Evolutionary conservation across 2,797 vertebrate species (phyloP).

Genomic region (Ptychobarbus kaznakovi): DNA sequence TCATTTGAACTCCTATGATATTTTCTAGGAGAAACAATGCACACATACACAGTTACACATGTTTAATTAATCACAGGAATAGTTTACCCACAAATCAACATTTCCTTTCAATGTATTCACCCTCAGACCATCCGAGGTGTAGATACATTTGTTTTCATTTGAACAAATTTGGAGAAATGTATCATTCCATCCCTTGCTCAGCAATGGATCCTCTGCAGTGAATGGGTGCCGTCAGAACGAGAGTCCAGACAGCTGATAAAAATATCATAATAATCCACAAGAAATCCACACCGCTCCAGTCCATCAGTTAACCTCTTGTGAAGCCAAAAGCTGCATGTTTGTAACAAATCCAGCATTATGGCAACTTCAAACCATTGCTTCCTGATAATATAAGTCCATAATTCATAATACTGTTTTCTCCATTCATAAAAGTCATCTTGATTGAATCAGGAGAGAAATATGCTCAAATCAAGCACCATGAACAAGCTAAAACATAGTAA

Average conservation of each 20-base stretch:
- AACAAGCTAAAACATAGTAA: no score
- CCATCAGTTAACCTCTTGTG: no score
- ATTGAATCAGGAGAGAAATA: no score
- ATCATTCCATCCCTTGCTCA: background rate
- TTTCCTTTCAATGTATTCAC: background rate
- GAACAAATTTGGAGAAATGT: background rate
- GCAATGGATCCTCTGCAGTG: background rate
- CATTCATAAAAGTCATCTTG: no score
- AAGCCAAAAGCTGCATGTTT: background rate
- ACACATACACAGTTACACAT: background rate
- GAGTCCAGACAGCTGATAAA: background rate
- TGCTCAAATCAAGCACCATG: no score
- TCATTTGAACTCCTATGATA: background rate
- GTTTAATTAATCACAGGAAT: background rate
- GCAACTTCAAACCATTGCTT: no score
- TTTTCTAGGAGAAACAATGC: background rate
- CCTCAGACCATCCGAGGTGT: background rate
- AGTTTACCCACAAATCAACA: background rate
- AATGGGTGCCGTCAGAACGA: background rate
- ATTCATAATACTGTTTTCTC: no score
- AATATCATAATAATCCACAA: background rate
- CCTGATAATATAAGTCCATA: no score
- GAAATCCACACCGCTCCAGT: no score
- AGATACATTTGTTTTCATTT: background rate
- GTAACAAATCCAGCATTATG: background rate